These are phyloP conservation scores for Zaprionus lineosus DNA, from an alignment of 2,888 invertebrate genomes.

Conservation along the genomic window DNA sequence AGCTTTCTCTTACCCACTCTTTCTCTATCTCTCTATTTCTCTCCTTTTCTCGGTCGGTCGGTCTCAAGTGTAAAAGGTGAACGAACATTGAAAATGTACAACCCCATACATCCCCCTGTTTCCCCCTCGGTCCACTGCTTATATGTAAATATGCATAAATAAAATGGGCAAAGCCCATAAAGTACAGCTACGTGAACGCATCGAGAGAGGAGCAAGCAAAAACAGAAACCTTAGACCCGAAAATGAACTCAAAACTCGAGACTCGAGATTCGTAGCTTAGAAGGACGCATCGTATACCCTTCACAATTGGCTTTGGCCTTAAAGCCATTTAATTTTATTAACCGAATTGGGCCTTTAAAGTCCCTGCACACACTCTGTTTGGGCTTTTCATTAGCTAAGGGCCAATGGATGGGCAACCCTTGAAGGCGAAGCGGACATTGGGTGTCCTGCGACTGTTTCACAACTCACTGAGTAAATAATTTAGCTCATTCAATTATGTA, in stretches of 20 bases:
- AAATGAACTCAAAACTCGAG: no score
- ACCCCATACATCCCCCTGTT: no score
- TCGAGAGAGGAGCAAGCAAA: neutral
- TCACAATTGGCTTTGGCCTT: conserved; percentile 51
- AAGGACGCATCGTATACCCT: conserved; percentile 38
- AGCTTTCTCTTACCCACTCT: no score
- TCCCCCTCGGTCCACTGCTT: no score
- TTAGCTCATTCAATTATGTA: conserved; percentile 69
- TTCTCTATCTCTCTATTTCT: no score
- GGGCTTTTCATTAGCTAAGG: conserved; percentile 9
- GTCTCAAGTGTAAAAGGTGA: conserved; percentile 69
- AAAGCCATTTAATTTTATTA: conserved; percentile 72
- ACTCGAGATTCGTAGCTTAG: no score
- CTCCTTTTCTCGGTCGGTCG: conserved; percentile 5
- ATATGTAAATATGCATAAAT: conserved; percentile 46
- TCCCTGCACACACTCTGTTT: neutral
- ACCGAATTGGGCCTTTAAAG: conserved; percentile 45
- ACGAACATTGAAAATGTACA: conserved; percentile 47
- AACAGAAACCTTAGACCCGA: no score
- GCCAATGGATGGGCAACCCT: conserved; percentile 7
- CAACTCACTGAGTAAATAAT: conserved; percentile 64
- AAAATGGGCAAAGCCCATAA: conserved; percentile 43
- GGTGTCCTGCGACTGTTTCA: conserved; percentile 27
- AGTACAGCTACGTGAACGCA: conserved; percentile 48
- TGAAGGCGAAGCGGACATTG: no score